These are phyloP conservation scores for Melanargia galathea DNA, from an alignment of 2,888 invertebrate genomes.

Conservation along the genomic window DNA sequence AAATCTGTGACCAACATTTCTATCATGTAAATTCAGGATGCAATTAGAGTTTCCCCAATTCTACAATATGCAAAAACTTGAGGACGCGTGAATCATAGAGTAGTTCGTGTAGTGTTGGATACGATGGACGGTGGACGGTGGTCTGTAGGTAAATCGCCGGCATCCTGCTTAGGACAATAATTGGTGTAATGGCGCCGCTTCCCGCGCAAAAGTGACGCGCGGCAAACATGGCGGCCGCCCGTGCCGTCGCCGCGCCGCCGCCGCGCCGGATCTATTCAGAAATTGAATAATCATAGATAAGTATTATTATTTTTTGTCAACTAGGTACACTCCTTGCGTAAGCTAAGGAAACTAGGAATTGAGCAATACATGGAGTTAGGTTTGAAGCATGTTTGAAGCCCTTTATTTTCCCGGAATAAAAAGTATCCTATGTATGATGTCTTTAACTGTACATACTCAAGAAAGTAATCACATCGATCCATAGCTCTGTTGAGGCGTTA, in stretches of 20 bases:
- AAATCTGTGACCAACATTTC: background rate
- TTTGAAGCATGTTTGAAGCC: background rate
- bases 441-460: too few relatives aligned
- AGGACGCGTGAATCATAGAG: constrained; percentile 54
- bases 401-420: background rate
- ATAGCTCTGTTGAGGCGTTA: too few relatives aligned
- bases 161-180: constrained; percentile 71
- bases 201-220: constrained; percentile 65
- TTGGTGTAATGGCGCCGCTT: constrained; percentile 62
- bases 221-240: constrained; percentile 34
- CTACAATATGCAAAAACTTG: constrained; percentile 51
- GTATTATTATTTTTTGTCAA: constrained; percentile 18
- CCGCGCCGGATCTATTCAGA: constrained; percentile 28
- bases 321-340: background rate
- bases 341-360: background rate
- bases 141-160: constrained; percentile 56
- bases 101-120: constrained; percentile 24
- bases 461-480: too few relatives aligned
- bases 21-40: background rate
- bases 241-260: constrained; percentile 25
- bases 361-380: too few relatives aligned
- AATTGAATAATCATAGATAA: constrained; percentile 41
- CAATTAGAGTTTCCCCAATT: constrained; percentile 13
- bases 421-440: too few relatives aligned
- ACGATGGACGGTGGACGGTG: constrained; percentile 20